Conservation (phyloP, 2,888 invertebrate species). For the Agonopterix heracliana region DNA sequence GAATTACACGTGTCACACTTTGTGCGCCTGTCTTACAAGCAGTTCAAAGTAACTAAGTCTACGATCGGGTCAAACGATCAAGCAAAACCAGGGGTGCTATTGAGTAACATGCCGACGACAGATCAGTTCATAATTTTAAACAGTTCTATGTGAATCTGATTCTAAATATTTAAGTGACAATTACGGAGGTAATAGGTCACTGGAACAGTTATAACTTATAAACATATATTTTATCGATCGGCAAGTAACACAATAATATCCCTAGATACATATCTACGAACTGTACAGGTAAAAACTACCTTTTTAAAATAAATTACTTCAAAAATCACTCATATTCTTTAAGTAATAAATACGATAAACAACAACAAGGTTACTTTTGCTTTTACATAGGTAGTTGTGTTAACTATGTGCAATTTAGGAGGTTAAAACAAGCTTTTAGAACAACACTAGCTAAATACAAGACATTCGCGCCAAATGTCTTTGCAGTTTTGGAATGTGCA, state of each 20-base stretch:
- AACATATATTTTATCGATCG: too few relatives aligned
- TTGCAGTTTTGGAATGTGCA: not conserved
- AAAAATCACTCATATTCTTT: slow-evolving; percentile 53
- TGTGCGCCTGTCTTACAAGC: slow-evolving; percentile 72
- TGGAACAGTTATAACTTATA: too few relatives aligned
- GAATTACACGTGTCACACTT: slow-evolving; percentile 43
- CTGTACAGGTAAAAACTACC: slow-evolving; percentile 45
- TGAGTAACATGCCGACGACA: too few relatives aligned
- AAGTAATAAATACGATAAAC: slow-evolving; percentile 68
- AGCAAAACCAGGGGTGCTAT: slow-evolving; percentile 4
- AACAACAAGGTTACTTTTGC: slow-evolving; percentile 45
- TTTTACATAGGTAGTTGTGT: slow-evolving; percentile 36
- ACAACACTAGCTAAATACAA: not conserved
- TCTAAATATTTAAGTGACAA: too few relatives aligned
- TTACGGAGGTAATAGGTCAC: too few relatives aligned
- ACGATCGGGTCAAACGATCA: slow-evolving; percentile 1
- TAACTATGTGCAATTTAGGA: slow-evolving; percentile 14
- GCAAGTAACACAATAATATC: not conserved
- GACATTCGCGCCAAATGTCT: too few relatives aligned
- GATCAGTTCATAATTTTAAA: not conserved
- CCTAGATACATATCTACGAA: slow-evolving; percentile 15
- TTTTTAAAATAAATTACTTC: slow-evolving; percentile 67
- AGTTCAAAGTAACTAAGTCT: slow-evolving; percentile 14
- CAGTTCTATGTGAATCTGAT: not conserved
- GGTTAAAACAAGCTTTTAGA: slow-evolving; percentile 3